phyloP scores from a whole-genome alignment of 1,140 invertebrate species.

The Diachasma alloeum region DNA sequence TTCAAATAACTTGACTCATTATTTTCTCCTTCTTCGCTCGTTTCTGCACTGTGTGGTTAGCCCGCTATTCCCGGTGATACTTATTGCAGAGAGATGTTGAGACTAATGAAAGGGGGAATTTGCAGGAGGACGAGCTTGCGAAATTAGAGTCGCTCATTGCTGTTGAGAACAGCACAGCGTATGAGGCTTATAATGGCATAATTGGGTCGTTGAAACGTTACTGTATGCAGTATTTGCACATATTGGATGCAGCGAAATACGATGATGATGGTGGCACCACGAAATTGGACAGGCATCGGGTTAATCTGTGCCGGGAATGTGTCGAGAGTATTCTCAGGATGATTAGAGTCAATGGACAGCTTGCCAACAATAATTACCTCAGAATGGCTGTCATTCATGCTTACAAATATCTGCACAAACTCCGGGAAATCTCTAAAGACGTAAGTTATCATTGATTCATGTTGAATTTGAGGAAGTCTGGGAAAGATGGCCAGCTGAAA shows the following conservation, averaged over 20 bases:
- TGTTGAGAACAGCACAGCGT: constrained; percentile 36
- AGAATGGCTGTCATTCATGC: constrained; percentile 57
- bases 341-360: constrained; percentile 53
- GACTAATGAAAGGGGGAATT: constrained; percentile 13
- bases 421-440: constrained; percentile 49
- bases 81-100: not conserved
- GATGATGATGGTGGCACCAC: constrained; percentile 51
- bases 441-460: constrained; percentile 40
- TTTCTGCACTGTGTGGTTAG: not conserved
- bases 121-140: constrained; percentile 48
- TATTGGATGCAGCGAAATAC: constrained; percentile 41
- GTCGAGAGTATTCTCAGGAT: constrained; percentile 51
- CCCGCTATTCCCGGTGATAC: not conserved
- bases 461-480: not conserved
- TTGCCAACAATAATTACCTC: constrained; percentile 51
- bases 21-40: not conserved
- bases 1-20: constrained; percentile 17
- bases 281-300: constrained; percentile 53
- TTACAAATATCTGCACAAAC: constrained; percentile 49
- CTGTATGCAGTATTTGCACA: constrained; percentile 50
- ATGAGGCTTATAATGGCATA: constrained; percentile 50
- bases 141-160: constrained; percentile 48
- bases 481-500: too few species aligned
- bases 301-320: constrained; percentile 48
- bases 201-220: constrained; percentile 44